Base-by-base conservation (phyloP, 2,797 vertebrate species). In the Mus minutoides region DNA sequence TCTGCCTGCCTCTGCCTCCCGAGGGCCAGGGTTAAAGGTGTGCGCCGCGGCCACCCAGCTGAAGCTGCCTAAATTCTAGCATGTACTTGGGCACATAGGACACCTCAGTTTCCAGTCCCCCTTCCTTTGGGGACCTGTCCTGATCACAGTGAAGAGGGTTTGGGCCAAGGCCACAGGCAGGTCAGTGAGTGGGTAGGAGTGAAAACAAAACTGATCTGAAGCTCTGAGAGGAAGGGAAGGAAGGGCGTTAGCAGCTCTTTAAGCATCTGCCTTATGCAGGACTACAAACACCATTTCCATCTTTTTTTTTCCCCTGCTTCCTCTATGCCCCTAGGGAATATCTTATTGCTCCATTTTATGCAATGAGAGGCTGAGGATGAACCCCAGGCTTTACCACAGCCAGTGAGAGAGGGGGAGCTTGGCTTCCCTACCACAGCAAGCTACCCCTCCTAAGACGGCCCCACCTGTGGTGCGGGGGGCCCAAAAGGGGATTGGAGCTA, bases 161-260 rank as follows among this genome's bases (percentile, higher is more conserved):
- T 85, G 88, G 83, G 73, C 56, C 62, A 64, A 86, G 87, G 87
- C 46, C 69, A 75, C 58, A 37, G 58, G 79, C 79, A 84, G 56
- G 58, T 82, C 93, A 93, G 22, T 80, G 85, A 86, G 26, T 46
- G 86, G 77, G 26, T 69, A 40, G 26, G 71, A 94, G 21, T 60
- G 21, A 69, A 96, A 91, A 77, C 83, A 90, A 90, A 87, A 54
- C 83, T 12, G 3, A 90, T 67, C 56, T 83, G 91, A 82, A 93
- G 46, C 26, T 64, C 79, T 93, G 75, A 71, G 49, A 24, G 54
- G 71, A 91, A 82, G 40, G 43, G 37, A 46, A 91, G 91, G 75
- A 88, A 88, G 49, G 60, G 60, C 83, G 75, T 88, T 60, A 52
- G n/a, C 34, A 85, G 80, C 83, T 96, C 76, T 73, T 73, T 85